Percentiles rank a stretch among this genome's conserved stretches.
Evolutionary conservation across 1,140 invertebrate species (phyloP).

Genomic region (Orius laevigatus): DNA sequence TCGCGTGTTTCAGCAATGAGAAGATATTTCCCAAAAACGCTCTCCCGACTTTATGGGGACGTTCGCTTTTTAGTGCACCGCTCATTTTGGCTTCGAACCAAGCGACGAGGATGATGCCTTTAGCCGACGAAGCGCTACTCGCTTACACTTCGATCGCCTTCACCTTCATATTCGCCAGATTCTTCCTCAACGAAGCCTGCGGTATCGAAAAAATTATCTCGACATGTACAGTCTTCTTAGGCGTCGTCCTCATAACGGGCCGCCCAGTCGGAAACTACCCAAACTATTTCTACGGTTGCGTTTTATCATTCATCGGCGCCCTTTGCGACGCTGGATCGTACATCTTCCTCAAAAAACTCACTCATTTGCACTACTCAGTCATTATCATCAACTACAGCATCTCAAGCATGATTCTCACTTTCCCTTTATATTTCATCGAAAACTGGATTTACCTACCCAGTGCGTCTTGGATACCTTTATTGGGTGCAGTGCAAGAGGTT

Average conservation of each 20-base stretch:
- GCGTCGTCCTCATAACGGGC: background rate
- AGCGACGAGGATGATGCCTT: constrained; percentile 7
- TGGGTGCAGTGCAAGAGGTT: background rate
- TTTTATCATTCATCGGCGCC: background rate
- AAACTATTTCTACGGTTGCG: background rate
- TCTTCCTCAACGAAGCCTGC: constrained; percentile 8
- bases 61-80: background rate
- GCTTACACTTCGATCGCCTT: constrained; percentile 8
- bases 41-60: background rate
- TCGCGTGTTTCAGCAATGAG: background rate
- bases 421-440: background rate
- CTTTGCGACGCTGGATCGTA: background rate
- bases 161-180: constrained; percentile 6
- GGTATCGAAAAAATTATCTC: background rate
- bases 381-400: background rate
- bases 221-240: background rate
- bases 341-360: constrained; percentile 3
- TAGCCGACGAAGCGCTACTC: constrained; percentile 7
- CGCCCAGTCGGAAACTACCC: constrained; percentile 2
- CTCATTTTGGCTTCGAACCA: background rate
- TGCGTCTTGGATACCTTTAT: background rate
- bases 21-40: constrained; percentile 2
- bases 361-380: background rate
- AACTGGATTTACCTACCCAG: background rate
- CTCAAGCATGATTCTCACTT: background rate